A percentile compares a stretch with the other conserved stretches of the same genome.
Evolutionary conservation across 1,140 invertebrate genomes (phyloP).

Genomic region (Platorchestia sp.): DNA sequence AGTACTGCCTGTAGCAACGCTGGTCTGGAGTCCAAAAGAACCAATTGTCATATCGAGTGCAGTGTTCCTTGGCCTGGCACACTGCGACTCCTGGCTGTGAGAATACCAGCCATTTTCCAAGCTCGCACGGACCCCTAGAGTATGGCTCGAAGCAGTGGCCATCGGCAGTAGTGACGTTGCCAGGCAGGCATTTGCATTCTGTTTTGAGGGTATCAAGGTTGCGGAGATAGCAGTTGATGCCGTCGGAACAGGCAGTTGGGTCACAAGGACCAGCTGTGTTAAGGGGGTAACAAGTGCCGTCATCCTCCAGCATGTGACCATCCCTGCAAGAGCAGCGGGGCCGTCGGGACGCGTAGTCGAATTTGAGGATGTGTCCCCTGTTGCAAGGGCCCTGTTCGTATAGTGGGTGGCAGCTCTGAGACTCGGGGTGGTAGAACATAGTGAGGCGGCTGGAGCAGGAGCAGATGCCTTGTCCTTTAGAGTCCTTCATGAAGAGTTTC

Average conservation of each 20-base stretch:
- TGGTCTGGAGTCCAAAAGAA: slow-evolving; percentile 69
- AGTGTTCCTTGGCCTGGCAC: slow-evolving; percentile 68
- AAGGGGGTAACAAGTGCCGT: slow-evolving; percentile 68
- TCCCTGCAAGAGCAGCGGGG: slow-evolving; percentile 68
- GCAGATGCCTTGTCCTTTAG: slow-evolving; percentile 63
- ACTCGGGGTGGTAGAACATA: slow-evolving; percentile 67
- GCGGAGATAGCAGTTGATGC: slow-evolving; percentile 67
- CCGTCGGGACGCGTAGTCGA: slow-evolving; percentile 68
- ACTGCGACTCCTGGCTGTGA: slow-evolving; percentile 65
- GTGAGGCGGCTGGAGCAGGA: slow-evolving; percentile 66
- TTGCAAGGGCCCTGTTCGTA: slow-evolving; percentile 68
- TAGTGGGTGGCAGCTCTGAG: slow-evolving; percentile 66
- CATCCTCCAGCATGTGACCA: slow-evolving; percentile 68
- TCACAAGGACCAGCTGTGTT: slow-evolving; percentile 69
- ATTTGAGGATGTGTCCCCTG: slow-evolving; percentile 68
- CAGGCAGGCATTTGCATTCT: slow-evolving; percentile 68
- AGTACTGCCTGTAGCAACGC: slow-evolving; percentile 69
- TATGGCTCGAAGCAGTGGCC: slow-evolving; percentile 68
- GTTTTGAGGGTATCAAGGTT: slow-evolving; percentile 68
- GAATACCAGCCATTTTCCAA: slow-evolving; percentile 69
- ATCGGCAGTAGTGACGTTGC: slow-evolving; percentile 65
- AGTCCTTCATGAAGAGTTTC: slow-evolving; percentile 66
- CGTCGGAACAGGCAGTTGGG: slow-evolving; percentile 60
- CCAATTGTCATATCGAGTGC: slow-evolving; percentile 69
- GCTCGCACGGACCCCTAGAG: slow-evolving; percentile 68